Conservation (phyloP, 2,888 invertebrate species). For the Dynastes maya region DNA sequence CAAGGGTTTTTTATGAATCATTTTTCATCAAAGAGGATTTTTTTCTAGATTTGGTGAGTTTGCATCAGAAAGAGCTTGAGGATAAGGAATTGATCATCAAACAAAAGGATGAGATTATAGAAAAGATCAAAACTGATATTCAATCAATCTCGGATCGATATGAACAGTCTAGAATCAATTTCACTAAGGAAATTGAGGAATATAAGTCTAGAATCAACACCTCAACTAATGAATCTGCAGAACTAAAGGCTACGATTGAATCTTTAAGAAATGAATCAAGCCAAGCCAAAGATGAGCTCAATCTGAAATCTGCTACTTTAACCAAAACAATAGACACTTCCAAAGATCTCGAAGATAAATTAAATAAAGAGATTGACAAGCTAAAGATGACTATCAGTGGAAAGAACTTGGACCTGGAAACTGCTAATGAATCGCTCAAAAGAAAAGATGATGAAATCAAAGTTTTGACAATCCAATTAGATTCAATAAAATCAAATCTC, state of each 20-base stretch:
- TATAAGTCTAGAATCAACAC: slow-evolving; percentile 50
- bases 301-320: slow-evolving; percentile 55
- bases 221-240: slow-evolving; percentile 47
- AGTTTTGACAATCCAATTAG: slow-evolving; percentile 66
- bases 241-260: slow-evolving; percentile 51
- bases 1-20: not conserved
- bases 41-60: slow-evolving; percentile 53
- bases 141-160: slow-evolving; percentile 54
- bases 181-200: slow-evolving; percentile 59
- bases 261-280: slow-evolving; percentile 52
- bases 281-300: slow-evolving; percentile 55
- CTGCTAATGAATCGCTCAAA: slow-evolving; percentile 69
- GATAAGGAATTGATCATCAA: slow-evolving; percentile 42
- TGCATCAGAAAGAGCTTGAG: slow-evolving; percentile 50
- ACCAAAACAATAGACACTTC: slow-evolving; percentile 49
- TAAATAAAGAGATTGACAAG: slow-evolving; percentile 64
- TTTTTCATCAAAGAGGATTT: not conserved
- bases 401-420: slow-evolving; percentile 74
- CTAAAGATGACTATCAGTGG: slow-evolving; percentile 71
- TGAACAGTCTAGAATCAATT: slow-evolving; percentile 58
- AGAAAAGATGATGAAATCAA: slow-evolving; percentile 61
- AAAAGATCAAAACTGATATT: slow-evolving; percentile 41
- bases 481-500: slow-evolving; percentile 65
- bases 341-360: slow-evolving; percentile 59
- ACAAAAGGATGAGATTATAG: slow-evolving; percentile 44